phyloP scores from a whole-genome alignment of 2,797 vertebrate genomes.

The Telmatherina bonti region DNA sequence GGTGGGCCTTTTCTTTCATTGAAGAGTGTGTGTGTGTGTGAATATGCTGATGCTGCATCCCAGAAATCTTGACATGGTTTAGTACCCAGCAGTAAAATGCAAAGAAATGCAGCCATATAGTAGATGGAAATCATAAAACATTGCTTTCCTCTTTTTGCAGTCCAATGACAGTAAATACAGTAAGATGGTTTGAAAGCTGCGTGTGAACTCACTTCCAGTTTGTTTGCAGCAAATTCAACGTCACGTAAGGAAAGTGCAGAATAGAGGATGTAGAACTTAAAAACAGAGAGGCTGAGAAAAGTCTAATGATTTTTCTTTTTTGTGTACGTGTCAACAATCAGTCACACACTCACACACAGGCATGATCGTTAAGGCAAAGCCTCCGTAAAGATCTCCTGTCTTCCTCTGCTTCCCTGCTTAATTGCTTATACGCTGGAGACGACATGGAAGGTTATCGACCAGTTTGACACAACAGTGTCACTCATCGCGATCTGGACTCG shows the following conservation, averaged over 20 bases:
- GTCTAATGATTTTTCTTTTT: slow-evolving; percentile 29
- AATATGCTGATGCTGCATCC: slow-evolving; percentile 9
- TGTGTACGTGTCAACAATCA: not conserved
- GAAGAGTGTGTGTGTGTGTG: slow-evolving; percentile 1
- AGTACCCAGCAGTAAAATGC: not conserved
- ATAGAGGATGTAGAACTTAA: not conserved
- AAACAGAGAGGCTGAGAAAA: not conserved
- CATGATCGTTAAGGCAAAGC: slow-evolving; percentile 35
- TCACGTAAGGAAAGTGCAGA: not conserved
- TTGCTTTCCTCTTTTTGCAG: not conserved
- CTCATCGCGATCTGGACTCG: slow-evolving; percentile 6
- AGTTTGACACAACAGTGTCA: slow-evolving; percentile 12
- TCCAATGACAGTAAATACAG: not conserved
- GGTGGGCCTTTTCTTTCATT: not conserved
- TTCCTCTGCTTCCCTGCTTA: slow-evolving; percentile 41
- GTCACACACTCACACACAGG: too few relatives aligned
- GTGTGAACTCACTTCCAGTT: not conserved
- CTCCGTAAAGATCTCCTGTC: slow-evolving; percentile 50
- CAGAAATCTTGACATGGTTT: slow-evolving; percentile 3
- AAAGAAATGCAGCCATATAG: not conserved
- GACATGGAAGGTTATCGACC: slow-evolving; percentile 39
- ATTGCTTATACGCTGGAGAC: slow-evolving; percentile 44
- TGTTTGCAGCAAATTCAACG: not conserved
- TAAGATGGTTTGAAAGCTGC: slow-evolving; percentile 1
- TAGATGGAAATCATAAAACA: not conserved